These are phyloP conservation scores for Pseudopleuronectes americanus DNA, from an alignment of 2,797 vertebrate genomes.

Conservation along the genomic window DNA sequence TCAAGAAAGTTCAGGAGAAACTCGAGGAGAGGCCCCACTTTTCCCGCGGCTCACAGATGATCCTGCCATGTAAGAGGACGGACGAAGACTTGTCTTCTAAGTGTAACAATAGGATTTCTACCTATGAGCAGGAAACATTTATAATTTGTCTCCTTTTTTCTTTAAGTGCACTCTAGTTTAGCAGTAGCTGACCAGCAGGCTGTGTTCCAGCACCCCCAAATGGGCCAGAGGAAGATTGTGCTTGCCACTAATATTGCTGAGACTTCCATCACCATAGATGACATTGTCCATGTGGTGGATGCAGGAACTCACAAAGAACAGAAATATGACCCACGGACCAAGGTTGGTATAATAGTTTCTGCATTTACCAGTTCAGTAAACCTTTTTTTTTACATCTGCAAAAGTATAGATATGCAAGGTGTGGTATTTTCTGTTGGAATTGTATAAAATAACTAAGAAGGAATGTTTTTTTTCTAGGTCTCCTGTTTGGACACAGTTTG, in stretches of 20 bases:
- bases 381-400: not conserved
- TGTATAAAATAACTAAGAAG: not conserved
- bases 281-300: conserved; percentile 96
- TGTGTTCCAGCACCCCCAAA: conserved; percentile 90
- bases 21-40: conserved; percentile 82
- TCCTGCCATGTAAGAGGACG: conserved; percentile 88
- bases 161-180: conserved; percentile 94
- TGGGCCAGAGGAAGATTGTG: conserved; percentile 91
- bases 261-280: conserved; percentile 96
- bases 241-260: conserved; percentile 96
- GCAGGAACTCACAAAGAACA: conserved; percentile 94
- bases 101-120: not conserved
- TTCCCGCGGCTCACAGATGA: conserved; percentile 85
- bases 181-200: conserved; percentile 94
- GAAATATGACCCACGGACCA: conserved; percentile 92
- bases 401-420: not conserved
- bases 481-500: conserved; percentile 95
- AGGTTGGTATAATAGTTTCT: conserved; percentile 78
- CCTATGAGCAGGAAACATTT: not conserved
- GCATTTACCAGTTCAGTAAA: not conserved
- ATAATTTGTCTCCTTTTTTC: not conserved
- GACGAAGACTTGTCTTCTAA: not conserved
- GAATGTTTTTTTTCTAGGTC: conserved; percentile 81
- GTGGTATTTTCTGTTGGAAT: not conserved
- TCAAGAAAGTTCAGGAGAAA: conserved; percentile 90